Evolutionary conservation across 2,113 vertebrate species (phyloP), one percentile per base, ranked within the genome.

Genomic region (Neotragus moschatus): DNA sequence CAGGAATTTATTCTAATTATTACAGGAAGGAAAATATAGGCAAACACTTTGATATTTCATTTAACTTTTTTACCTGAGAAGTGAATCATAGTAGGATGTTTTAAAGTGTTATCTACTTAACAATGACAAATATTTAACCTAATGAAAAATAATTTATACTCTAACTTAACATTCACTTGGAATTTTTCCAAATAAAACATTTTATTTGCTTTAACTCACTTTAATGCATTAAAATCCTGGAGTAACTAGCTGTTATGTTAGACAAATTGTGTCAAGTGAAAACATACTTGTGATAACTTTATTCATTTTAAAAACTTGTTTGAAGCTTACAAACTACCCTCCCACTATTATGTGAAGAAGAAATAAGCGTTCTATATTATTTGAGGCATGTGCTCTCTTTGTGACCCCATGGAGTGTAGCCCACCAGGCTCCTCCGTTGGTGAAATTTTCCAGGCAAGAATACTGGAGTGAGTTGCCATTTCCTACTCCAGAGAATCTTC

Each of bases 1-100:
- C 45, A 63, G 92, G 5, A 84, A 16, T 63, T 53, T 79, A 85
- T 91, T 93, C 66, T 51, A 82, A 82, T 77, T 95, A 80, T 66
- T 95, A 84, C 1, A 94, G n/a, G 5, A 45, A 66, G 16, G 13
- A 91, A 90, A 87, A 60, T 70, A 98, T 93, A 88, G 94, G n/a
- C 77, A 97, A 98, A 98, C 86, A 98, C 90, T 92, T 97, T 84
- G 43, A 80, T 39, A 91, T 95, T 90, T 94, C 95, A 98, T 88
- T 96, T 97, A 96, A 98, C 66, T 98, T 97, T 96, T 97, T 98
- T 75, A 98, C 97, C 82, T 3, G 1, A 97, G 98, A 97, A 98
- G 81, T 96, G 75, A 98, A 95, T 96, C 90, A 84, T 89, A 97
- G 97, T 30, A 90, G 66, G 51, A n/a, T 45, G 97, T 87, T 95